Evolutionary conservation across 2,113 vertebrate genomes (phyloP).

Genomic region (Forbesichthys agassizii): DNA sequence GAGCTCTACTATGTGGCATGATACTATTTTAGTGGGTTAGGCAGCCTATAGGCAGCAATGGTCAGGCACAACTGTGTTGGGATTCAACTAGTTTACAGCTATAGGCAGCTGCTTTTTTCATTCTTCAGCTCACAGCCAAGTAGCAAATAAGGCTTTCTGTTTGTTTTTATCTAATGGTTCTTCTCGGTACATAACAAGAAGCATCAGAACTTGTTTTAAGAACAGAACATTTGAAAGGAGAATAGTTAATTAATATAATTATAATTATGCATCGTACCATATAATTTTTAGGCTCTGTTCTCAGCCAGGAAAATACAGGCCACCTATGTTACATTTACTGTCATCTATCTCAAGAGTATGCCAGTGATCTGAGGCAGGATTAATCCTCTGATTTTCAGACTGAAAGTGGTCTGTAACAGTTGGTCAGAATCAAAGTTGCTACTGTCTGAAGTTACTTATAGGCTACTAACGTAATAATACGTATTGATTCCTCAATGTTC

Average conservation of each 20-base stretch:
- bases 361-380: slow-evolving; percentile 34
- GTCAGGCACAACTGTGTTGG: not conserved
- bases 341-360: slow-evolving; percentile 29
- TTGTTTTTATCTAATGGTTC: slow-evolving; percentile 27
- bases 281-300: not conserved
- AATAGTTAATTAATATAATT: not conserved
- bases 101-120: slow-evolving; percentile 5
- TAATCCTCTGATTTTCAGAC: slow-evolving; percentile 46
- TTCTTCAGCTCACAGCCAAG: slow-evolving; percentile 28
- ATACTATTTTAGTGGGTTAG: slow-evolving; percentile 13
- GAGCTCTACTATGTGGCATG: slow-evolving; percentile 62
- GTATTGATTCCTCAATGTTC: too few species aligned
- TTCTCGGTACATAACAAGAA: slow-evolving; percentile 23
- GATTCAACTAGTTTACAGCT: not conserved
- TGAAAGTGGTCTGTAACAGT: too few species aligned
- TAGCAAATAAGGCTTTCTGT: slow-evolving; percentile 12
- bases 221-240: not conserved
- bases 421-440: too few species aligned
- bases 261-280: not conserved
- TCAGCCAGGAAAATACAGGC: not conserved
- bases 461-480: too few species aligned
- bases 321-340: not conserved
- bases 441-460: too few species aligned
- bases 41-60: too few species aligned
- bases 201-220: slow-evolving; percentile 3